phyloP scores from a whole-genome alignment of 2,113 vertebrate species.

The Sinosuthora webbiana region DNA sequence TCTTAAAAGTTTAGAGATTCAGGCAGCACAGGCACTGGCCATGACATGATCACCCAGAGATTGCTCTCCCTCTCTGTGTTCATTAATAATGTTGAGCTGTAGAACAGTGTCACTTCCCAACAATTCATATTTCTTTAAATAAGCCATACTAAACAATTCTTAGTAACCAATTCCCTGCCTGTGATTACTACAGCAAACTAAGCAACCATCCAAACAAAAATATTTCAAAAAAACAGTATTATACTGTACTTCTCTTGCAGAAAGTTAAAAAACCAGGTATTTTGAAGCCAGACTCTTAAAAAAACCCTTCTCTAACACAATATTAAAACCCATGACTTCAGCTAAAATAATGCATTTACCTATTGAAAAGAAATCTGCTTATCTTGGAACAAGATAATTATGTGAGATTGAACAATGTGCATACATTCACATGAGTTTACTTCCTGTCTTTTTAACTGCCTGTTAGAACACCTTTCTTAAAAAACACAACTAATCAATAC shows the following conservation, averaged over 20 bases:
- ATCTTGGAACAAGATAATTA: neutral
- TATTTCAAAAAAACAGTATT: neutral
- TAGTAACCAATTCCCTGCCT: neutral
- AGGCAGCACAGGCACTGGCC: neutral
- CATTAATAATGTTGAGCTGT: neutral
- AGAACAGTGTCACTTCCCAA: neutral
- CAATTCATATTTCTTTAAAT: neutral
- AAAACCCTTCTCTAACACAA: neutral
- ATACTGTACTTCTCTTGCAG: neutral
- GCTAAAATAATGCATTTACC: neutral
- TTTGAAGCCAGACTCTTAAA: neutral
- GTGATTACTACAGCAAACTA: neutral
- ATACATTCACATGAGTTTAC: neutral
- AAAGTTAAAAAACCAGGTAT: neutral
- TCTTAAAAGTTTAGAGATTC: neutral
- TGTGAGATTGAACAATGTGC: neutral
- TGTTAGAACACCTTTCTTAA: neutral
- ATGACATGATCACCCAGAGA: neutral
- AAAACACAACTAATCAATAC: neutral
- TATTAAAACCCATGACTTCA: neutral
- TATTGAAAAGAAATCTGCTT: neutral
- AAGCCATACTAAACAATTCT: neutral
- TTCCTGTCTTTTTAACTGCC: neutral
- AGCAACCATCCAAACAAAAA: neutral
- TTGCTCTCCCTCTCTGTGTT: neutral